Evolutionary conservation across 2,888 invertebrate species (phyloP).

Genomic region (Bhutanitis thaidina): DNA sequence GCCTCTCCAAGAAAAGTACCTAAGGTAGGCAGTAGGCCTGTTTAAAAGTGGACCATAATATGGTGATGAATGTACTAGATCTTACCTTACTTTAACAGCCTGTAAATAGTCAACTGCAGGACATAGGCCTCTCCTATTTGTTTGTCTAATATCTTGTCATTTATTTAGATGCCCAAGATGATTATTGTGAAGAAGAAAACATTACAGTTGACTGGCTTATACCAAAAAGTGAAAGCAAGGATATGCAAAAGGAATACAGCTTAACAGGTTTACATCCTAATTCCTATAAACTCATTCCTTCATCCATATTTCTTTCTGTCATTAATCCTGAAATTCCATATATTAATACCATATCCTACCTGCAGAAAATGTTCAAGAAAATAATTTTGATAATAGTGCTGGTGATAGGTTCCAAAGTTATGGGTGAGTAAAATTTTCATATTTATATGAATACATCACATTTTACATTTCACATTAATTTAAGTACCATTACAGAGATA

Average conservation of each 20-base stretch:
- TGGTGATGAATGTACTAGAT: too few species aligned
- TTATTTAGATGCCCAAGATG: constrained; percentile 47
- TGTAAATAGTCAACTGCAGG: too few species aligned
- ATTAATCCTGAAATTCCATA: constrained; percentile 24
- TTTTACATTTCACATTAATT: neutral
- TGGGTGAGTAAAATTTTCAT: constrained; percentile 24
- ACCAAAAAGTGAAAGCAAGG: constrained; percentile 32
- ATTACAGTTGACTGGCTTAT: constrained; percentile 58
- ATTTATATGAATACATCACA: neutral
- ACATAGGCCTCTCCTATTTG: too few species aligned
- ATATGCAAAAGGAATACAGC: constrained; percentile 27
- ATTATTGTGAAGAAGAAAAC: constrained; percentile 57
- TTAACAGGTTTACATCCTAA: constrained; percentile 41
- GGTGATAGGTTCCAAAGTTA: constrained; percentile 18
- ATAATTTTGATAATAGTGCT: constrained; percentile 10
- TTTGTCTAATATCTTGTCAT: neutral
- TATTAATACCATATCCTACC: constrained; percentile 27
- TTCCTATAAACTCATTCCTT: constrained; percentile 23
- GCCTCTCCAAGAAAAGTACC: too few species aligned
- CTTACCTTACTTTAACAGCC: too few species aligned
- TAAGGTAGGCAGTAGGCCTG: too few species aligned
- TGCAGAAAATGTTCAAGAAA: constrained; percentile 24
- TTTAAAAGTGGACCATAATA: too few species aligned
- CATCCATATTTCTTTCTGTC: constrained; percentile 21
- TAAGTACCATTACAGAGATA: constrained; percentile 39